phyloP scores from a whole-genome alignment of 1,140 invertebrate genomes.

The Pemphigus obesinymphae region DNA sequence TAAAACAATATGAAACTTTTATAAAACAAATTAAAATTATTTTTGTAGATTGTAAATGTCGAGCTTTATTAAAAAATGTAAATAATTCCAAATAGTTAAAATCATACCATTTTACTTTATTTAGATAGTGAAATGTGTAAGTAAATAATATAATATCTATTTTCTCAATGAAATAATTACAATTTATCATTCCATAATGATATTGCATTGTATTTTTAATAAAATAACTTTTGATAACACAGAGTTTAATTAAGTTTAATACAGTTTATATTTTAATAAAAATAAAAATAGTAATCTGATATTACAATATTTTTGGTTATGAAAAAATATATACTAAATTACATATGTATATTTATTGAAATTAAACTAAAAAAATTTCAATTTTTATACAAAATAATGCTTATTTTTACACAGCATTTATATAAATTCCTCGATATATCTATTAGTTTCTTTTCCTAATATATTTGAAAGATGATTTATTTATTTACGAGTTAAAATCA shows the following conservation, averaged over 20 bases:
- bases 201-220: background rate
- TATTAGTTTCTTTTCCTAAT: background rate
- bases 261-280: background rate
- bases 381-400: background rate
- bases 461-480: background rate
- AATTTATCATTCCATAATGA: constrained; percentile 5
- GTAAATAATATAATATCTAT: background rate
- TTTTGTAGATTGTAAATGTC: constrained; percentile 20
- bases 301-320: background rate
- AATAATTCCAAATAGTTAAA: constrained; percentile 4
- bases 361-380: background rate
- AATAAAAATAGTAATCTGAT: background rate
- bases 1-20: background rate
- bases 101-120: background rate
- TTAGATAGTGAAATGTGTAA: background rate
- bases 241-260: background rate
- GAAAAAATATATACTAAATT: background rate
- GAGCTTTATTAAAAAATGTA: constrained; percentile 11
- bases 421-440: background rate
- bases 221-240: background rate
- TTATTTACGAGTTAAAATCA: too few species aligned
- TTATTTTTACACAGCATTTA: background rate
- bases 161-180: background rate
- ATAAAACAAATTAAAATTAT: constrained; percentile 19
- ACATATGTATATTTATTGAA: background rate